Evolutionary conservation across 2,113 vertebrate genomes (phyloP).

Genomic region (Paracanthobrama guichenoti): DNA sequence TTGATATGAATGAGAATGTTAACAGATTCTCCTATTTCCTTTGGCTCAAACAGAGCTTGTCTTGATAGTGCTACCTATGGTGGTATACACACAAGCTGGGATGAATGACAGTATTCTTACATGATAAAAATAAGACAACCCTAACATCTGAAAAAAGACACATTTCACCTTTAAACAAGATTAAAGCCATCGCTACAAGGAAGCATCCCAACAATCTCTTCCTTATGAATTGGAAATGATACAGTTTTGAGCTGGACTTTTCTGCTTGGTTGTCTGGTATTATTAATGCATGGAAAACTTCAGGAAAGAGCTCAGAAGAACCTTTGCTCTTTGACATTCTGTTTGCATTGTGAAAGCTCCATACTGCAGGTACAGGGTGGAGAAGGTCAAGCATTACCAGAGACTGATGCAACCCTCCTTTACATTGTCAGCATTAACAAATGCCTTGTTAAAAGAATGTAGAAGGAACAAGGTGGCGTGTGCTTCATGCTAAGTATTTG

Average conservation of each 20-base stretch:
- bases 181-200: background rate
- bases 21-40: background rate
- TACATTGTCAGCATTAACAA: constrained; percentile 13
- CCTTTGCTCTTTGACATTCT: constrained; percentile 4
- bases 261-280: background rate
- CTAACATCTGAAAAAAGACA: background rate
- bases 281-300: background rate
- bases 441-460: constrained; percentile 27
- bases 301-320: background rate
- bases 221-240: background rate
- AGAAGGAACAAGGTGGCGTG: constrained; percentile 27
- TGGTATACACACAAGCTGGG: background rate
- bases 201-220: background rate
- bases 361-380: background rate
- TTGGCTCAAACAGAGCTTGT: background rate
- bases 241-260: background rate
- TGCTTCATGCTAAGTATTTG: constrained; percentile 44
- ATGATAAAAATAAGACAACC: background rate
- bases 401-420: constrained; percentile 29
- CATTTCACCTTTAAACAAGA: background rate
- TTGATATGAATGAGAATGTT: background rate
- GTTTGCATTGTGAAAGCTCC: background rate
- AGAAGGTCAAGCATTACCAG: constrained; percentile 43
- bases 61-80: background rate
- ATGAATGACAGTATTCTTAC: background rate